These are phyloP conservation scores for Erythrocercus mccallii DNA, from an alignment of 2,113 vertebrate species.

Conservation along the genomic window DNA sequence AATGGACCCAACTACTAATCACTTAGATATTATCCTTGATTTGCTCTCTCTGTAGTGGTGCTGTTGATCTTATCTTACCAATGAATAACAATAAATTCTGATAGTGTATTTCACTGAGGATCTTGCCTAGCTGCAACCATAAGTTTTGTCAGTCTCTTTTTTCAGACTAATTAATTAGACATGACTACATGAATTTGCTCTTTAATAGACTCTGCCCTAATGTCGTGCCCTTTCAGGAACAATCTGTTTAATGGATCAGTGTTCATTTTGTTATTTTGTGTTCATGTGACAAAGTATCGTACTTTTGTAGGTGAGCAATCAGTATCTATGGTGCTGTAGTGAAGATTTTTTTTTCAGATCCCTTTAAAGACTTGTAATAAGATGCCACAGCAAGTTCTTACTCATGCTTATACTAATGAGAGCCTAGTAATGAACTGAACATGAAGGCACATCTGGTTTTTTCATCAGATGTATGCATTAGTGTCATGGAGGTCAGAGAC, in stretches of 20 bases:
- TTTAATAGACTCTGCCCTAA: not conserved
- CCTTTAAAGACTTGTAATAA: not conserved
- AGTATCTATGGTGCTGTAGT: not conserved
- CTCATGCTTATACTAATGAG: not conserved
- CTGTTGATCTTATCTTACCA: not conserved
- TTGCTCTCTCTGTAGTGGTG: not conserved
- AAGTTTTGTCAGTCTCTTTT: not conserved
- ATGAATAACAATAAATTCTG: not conserved
- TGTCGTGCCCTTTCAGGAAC: not conserved
- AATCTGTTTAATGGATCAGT: not conserved
- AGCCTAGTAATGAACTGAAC: not conserved
- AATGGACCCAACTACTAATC: not conserved
- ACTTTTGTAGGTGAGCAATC: not conserved
- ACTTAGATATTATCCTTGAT: not conserved
- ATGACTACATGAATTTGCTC: not conserved
- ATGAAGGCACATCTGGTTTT: not conserved
- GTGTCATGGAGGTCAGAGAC: not conserved
- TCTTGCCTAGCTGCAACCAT: not conserved
- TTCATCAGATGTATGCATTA: not conserved
- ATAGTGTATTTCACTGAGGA: not conserved
- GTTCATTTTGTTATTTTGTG: conserved; percentile 5
- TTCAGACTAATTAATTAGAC: conserved; percentile 9
- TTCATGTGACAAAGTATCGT: not conserved
- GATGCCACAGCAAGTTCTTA: not conserved
- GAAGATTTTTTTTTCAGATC: not conserved